phyloP scores from a whole-genome alignment of 2,797 vertebrate species.

The Periophthalmus magnuspinnatus region DNA sequence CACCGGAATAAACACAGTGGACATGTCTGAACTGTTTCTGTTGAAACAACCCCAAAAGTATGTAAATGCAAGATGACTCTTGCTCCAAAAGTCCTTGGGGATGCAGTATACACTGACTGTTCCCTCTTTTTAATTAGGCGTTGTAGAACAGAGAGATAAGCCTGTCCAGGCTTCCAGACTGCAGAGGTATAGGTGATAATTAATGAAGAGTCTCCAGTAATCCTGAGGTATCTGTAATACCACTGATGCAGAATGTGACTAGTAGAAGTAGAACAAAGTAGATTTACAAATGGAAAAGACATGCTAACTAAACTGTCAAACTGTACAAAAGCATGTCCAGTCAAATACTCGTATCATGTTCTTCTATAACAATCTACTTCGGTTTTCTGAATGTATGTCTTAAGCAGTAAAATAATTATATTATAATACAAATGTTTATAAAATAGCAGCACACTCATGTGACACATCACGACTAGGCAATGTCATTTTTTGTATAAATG shows the following conservation, averaged over 20 bases:
- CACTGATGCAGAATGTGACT: constrained; percentile 87
- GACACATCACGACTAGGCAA: constrained; percentile 99
- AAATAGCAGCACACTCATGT: constrained; percentile 99
- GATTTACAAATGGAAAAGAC: constrained; percentile 67
- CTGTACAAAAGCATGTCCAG: constrained; percentile 95
- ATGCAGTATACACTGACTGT: constrained; percentile 69
- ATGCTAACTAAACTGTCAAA: constrained; percentile 79
- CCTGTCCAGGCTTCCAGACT: constrained; percentile 76
- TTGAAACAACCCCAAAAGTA: constrained; percentile 27
- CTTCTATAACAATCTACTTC: constrained; percentile 93
- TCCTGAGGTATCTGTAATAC: constrained; percentile 95
- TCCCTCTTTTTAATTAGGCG: constrained; percentile 47
- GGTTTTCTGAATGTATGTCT: constrained; percentile 88
- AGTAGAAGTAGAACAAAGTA: constrained; percentile 66
- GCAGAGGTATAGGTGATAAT: constrained; percentile 84
- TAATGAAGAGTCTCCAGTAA: constrained; percentile 88
- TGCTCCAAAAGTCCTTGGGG: constrained; percentile 68
- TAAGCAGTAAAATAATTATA: constrained; percentile 99
- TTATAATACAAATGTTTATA: constrained; percentile 99
- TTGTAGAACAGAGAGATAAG: constrained; percentile 31
- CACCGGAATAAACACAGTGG: constrained; percentile 62
- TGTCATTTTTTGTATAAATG: constrained; percentile 97
- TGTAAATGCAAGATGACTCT: constrained; percentile 28
- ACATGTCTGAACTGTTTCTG: constrained; percentile 45
- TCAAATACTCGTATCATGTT: constrained; percentile 89